phyloP scores from a whole-genome alignment of 2,888 invertebrate species.

The Charanyca ferruginea region DNA sequence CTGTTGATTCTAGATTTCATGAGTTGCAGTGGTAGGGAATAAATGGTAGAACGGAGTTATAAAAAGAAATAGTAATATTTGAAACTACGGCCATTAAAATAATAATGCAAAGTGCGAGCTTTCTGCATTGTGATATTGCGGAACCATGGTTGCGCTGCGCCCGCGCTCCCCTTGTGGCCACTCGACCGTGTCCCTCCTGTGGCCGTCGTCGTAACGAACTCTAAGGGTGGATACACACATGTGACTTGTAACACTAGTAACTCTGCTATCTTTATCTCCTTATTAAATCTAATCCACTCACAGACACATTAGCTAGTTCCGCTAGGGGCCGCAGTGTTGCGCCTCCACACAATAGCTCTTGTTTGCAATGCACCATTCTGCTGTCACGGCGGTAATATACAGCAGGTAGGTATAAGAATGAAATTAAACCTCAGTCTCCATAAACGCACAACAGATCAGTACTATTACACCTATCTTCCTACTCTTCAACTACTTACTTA shows the following conservation, averaged over 20 bases:
- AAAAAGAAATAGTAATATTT: too few relatives aligned
- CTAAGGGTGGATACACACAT: conserved; percentile 9
- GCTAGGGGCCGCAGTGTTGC: conserved; percentile 16
- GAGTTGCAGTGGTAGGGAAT: too few relatives aligned
- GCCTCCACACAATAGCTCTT: conserved; percentile 44
- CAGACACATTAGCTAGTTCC: conserved; percentile 22
- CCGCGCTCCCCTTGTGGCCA: conserved; percentile 17
- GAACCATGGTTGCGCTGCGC: conserved; percentile 37
- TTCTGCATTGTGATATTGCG: conserved; percentile 11
- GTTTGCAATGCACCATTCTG: conserved; percentile 49
- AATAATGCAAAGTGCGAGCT: conserved; percentile 19
- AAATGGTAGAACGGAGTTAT: too few relatives aligned
- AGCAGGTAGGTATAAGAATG: not conserved
- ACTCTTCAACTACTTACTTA: too few relatives aligned
- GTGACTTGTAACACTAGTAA: not conserved
- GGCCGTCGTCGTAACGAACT: conserved; percentile 30
- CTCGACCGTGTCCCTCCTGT: conserved; percentile 45
- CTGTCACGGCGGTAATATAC: conserved; percentile 38
- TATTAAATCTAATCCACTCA: conserved; percentile 20
- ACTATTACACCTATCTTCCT: not conserved
- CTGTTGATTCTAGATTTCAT: not conserved
- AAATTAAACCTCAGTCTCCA: not conserved
- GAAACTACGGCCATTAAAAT: conserved; percentile 12
- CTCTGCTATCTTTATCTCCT: conserved; percentile 13
- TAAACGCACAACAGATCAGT: not conserved